Conservation (phyloP, 1,140 invertebrate species). For the Mizuhopecten yessoensis region DNA sequence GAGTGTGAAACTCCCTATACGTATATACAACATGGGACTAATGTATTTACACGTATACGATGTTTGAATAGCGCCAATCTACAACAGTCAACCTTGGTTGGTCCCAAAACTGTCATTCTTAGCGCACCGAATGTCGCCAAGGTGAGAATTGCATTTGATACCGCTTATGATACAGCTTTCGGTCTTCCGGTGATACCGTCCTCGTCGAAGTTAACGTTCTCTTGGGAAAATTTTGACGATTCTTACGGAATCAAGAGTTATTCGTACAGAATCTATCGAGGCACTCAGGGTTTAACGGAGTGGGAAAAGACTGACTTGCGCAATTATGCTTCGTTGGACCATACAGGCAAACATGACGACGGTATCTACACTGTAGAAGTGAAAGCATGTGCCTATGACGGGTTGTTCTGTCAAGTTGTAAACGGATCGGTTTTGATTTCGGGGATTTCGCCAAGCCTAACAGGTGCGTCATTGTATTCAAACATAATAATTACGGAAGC, state of each 20-base stretch:
- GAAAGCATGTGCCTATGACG: neutral
- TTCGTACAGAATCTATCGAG: constrained; percentile 18
- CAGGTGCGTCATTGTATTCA: neutral
- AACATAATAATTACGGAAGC: too few relatives aligned
- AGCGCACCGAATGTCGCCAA: neutral
- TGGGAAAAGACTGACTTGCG: constrained; percentile 40
- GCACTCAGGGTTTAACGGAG: neutral
- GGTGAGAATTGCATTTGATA: neutral
- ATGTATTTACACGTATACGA: constrained; percentile 22
- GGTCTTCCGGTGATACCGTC: neutral
- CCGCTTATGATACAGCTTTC: neutral
- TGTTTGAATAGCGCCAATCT: constrained; percentile 48
- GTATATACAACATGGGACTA: neutral
- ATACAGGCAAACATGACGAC: neutral
- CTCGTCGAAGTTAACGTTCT: constrained; percentile 17
- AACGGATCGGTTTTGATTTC: constrained; percentile 41
- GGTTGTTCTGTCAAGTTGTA: neutral
- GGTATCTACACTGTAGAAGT: constrained; percentile 41
- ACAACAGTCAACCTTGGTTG: neutral
- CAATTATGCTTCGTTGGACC: constrained; percentile 37
- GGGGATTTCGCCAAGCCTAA: neutral
- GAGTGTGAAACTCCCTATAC: neutral
- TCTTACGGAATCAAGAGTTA: constrained; percentile 28
- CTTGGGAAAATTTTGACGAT: constrained; percentile 40
- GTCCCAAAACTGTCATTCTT: neutral